Base-by-base conservation (phyloP, 2,888 invertebrate species). In the Nymphalis c-album region DNA sequence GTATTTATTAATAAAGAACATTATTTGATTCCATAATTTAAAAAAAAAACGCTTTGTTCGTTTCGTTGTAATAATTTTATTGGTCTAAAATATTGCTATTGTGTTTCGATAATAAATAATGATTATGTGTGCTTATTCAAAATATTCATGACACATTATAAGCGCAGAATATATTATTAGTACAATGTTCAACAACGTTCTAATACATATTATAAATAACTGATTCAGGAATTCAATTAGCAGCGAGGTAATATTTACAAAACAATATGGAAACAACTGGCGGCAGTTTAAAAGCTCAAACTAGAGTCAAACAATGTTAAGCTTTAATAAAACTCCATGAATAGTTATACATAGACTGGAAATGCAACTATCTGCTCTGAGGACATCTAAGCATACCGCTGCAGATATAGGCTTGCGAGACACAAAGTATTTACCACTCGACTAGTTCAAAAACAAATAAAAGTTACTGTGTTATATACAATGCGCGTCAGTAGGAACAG, bases 341-440 rank as follows among this genome's bases (percentile, higher is more conserved):
- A 86, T 85, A 86, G 83, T 85, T 86, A 86, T 80, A 81, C 77
- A 78, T 83, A 86, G 80, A 86, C 85, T 86, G 84, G 86, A 87
- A 90, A 91, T 90, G 88, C 89, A 89, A 88, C 90, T 90, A 90
- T 90, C 88, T 89, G 85, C 79, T 88, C 83, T 80, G 82, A 85
- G 83, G 81, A 87, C 85, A 84, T 83, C 86, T 85, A 88, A 83
- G 85, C 85, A 88, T 88, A 90, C 84, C 86, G 84, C 79, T 79
- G 80, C 84, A 83, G 85, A 83, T 88, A 89, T 88, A 90, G 86
- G 85, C 84, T 87, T 83, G 87, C 53, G 89, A 90, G 89, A 88
- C 87, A 87, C 88, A 87, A 86, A 84, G 82, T 86, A 79, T 82
- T 83, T 83, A 88, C 86, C 77, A 83, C 76, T 76, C 72, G 68